phyloP scores from a whole-genome alignment of 2,888 invertebrate species.

The Charanyca ferruginea region DNA sequence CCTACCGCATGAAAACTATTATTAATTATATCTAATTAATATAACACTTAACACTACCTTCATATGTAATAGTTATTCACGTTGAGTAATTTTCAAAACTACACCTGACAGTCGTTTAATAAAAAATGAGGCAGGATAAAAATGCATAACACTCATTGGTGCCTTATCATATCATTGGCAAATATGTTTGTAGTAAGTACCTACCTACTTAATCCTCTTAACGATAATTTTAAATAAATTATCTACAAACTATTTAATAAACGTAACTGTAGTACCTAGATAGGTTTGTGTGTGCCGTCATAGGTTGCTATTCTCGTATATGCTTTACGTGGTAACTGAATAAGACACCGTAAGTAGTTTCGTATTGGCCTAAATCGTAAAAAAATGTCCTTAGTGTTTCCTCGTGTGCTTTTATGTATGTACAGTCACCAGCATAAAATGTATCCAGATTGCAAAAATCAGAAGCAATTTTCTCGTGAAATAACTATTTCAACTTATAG shows the following conservation, averaged over 20 bases:
- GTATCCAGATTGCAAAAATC: no score
- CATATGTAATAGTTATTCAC: slow-evolving; percentile 18
- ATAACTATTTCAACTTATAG: no score
- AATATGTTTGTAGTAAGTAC: slow-evolving; percentile 33
- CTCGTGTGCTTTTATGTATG: slow-evolving; percentile 42
- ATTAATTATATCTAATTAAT: slow-evolving; percentile 26
- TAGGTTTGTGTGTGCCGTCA: slow-evolving; percentile 42
- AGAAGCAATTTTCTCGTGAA: no score
- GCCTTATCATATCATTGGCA: slow-evolving; percentile 56
- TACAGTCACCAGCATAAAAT: no score
- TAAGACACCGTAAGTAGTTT: slow-evolving; percentile 76
- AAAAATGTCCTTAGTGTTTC: slow-evolving; percentile 46
- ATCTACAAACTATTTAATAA: slow-evolving; percentile 51
- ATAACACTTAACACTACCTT: slow-evolving; percentile 31
- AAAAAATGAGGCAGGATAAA: slow-evolving; percentile 18
- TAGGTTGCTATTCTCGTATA: slow-evolving; percentile 54
- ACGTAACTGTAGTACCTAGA: slow-evolving; percentile 51
- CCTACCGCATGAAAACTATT: slow-evolving; percentile 41
- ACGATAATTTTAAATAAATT: slow-evolving; percentile 45
- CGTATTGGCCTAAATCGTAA: slow-evolving; percentile 77
- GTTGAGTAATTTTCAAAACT: slow-evolving; percentile 7
- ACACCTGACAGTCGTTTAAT: neutral
- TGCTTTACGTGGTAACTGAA: slow-evolving; percentile 61
- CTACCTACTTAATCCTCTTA: slow-evolving; percentile 31
- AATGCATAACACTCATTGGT: slow-evolving; percentile 46